A percentile compares a stretch with the other conserved stretches of the same genome.
Evolutionary conservation across 2,888 invertebrate genomes (phyloP).

Genomic region (Dasypolia templi): DNA sequence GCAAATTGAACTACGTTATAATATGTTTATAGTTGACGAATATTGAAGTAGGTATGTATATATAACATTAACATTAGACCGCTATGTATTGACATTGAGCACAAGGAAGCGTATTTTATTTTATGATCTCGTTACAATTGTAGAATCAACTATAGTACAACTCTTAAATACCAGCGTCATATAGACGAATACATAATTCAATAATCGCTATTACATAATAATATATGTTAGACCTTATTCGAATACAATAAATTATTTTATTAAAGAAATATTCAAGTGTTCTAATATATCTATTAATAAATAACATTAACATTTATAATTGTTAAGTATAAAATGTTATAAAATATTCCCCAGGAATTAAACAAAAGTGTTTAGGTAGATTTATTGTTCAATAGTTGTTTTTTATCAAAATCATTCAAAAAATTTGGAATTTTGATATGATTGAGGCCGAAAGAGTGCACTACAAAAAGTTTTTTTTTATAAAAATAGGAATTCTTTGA

Average conservation of each 20-base stretch:
- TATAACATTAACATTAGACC: slow-evolving; percentile 81
- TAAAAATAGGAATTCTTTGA: slow-evolving; percentile 88
- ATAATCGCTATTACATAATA: slow-evolving; percentile 75
- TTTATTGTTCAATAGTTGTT: slow-evolving; percentile 68
- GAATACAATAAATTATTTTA: slow-evolving; percentile 81
- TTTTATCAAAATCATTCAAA: slow-evolving; percentile 74
- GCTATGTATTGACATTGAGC: slow-evolving; percentile 88
- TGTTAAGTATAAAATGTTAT: slow-evolving; percentile 70
- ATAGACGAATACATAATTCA: slow-evolving; percentile 84
- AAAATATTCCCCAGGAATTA: slow-evolving; percentile 78
- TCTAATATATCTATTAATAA: slow-evolving; percentile 76
- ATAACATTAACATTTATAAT: slow-evolving; percentile 78
- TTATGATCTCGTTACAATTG: slow-evolving; percentile 73
- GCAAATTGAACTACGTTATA: slow-evolving; percentile 65
- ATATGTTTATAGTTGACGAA: slow-evolving; percentile 68
- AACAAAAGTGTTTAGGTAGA: slow-evolving; percentile 73
- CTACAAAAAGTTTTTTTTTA: slow-evolving; percentile 86
- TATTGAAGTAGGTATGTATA: slow-evolving; percentile 68
- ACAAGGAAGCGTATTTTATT: slow-evolving; percentile 84
- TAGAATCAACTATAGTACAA: slow-evolving; percentile 76
- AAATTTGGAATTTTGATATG: slow-evolving; percentile 85
- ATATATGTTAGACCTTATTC: slow-evolving; percentile 85
- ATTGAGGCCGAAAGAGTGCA: slow-evolving; percentile 79
- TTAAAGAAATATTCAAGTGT: slow-evolving; percentile 82
- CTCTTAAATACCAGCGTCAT: slow-evolving; percentile 88